Conservation (phyloP, 2,888 invertebrate genomes). For the Agrotis ipsilon region DNA sequence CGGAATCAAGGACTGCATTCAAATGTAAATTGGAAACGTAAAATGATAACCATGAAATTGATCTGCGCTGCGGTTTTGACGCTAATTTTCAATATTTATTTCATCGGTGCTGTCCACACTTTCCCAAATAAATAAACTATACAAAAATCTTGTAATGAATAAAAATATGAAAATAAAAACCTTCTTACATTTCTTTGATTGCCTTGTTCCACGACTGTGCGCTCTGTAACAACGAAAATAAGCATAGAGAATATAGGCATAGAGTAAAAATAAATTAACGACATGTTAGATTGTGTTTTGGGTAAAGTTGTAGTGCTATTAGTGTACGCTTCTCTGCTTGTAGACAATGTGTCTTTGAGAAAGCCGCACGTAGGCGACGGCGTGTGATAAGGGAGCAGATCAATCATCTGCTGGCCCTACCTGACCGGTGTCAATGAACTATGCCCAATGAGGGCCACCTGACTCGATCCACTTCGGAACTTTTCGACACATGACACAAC, state of each 20-base stretch:
- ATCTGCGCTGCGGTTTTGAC: constrained; percentile 61
- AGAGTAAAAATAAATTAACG: constrained; percentile 48
- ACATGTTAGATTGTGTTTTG: constrained; percentile 57
- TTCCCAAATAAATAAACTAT: constrained; percentile 53
- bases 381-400: constrained; percentile 88
- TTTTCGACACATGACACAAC: constrained; percentile 74
- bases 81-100: constrained; percentile 66
- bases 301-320: constrained; percentile 71
- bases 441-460: constrained; percentile 80
- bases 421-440: constrained; percentile 88
- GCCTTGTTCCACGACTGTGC: constrained; percentile 73
- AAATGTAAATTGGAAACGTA: constrained; percentile 48
- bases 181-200: constrained; percentile 82
- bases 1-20: constrained; percentile 57
- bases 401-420: constrained; percentile 89
- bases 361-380: constrained; percentile 89
- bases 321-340: constrained; percentile 79
- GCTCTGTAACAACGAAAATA: constrained; percentile 82
- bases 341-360: constrained; percentile 89
- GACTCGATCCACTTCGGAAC: constrained; percentile 84
- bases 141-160: constrained; percentile 1
- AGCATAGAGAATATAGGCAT: constrained; percentile 41
- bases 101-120: constrained; percentile 59
- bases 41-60: constrained; percentile 70
- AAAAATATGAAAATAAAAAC: constrained; percentile 28